A percentile compares a stretch with the other conserved stretches of the same genome.
phyloP scores from a whole-genome alignment of 2,113 vertebrate genomes.

The Callipepla squamata region DNA sequence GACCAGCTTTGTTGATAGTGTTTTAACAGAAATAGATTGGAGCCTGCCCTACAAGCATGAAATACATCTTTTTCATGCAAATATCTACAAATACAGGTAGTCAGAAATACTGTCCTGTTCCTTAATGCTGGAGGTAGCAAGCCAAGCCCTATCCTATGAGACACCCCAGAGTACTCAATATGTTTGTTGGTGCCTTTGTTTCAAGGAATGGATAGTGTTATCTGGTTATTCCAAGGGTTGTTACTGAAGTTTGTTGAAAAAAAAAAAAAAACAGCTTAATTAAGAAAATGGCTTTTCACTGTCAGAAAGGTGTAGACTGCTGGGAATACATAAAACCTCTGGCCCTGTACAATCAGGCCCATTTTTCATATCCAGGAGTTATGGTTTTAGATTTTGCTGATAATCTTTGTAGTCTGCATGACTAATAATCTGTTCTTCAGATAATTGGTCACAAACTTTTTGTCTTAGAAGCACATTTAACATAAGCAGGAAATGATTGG shows the following conservation, averaged over 20 bases:
- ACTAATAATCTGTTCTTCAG: not conserved
- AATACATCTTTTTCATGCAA: not conserved
- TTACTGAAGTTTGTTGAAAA: not conserved
- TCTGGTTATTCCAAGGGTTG: not conserved
- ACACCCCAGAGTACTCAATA: fast-evolving
- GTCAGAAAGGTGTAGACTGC: not conserved
- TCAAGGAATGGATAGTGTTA: not conserved
- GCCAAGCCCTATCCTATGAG: not conserved
- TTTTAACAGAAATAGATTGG: not conserved
- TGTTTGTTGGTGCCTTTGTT: not conserved
- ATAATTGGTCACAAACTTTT: not conserved
- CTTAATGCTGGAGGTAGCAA: not conserved
- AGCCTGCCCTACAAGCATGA: not conserved
- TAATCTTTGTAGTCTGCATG: not conserved
- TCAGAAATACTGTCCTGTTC: not conserved
- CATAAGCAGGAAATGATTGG: not conserved
- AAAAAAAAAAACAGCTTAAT: not conserved
- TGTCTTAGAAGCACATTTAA: not conserved
- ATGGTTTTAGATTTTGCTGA: not conserved
- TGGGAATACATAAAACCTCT: fast-evolving
- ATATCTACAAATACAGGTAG: not conserved
- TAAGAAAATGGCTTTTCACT: not conserved
- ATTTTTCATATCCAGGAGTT: not conserved
- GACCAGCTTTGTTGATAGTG: not conserved
- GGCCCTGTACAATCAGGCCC: not conserved